Evolutionary conservation across 2,888 invertebrate genomes (phyloP).

Genomic region (Lampropteryx suffumata): DNA sequence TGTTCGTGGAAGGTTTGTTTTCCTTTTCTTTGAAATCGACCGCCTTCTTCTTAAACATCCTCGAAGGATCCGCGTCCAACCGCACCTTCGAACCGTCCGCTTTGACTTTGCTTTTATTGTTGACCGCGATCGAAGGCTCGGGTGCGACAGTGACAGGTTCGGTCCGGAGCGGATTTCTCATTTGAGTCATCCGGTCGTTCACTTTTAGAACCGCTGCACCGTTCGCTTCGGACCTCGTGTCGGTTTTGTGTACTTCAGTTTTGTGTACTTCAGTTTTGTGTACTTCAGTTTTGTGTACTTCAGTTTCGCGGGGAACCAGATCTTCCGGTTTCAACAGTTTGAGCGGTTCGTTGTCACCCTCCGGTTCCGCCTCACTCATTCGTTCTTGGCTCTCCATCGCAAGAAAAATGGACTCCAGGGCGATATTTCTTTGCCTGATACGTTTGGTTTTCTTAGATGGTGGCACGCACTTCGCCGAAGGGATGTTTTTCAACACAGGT

Average conservation of each 20-base stretch:
- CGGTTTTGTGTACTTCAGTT: no score
- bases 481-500: background rate
- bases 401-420: conserved; percentile 49
- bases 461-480: background rate
- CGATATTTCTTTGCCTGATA: conserved; percentile 48
- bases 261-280: background rate
- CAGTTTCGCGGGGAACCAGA: conserved; percentile 15
- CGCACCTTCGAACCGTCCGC: no score
- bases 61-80: background rate
- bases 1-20: background rate
- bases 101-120: conserved; percentile 24
- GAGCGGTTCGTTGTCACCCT: background rate
- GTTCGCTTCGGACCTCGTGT: background rate
- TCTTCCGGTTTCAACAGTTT: conserved; percentile 43
- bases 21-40: background rate
- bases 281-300: background rate
- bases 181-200: conserved; percentile 20
- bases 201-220: background rate
- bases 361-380: background rate
- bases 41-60: background rate
- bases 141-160: conserved; percentile 27
- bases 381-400: conserved; percentile 22
- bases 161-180: conserved; percentile 8
- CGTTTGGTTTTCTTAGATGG: conserved; percentile 5
- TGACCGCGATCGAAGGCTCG: conserved; percentile 36